Base-by-base conservation (phyloP, 1,140 invertebrate genomes). In the Cyclargus thomasi region DNA sequence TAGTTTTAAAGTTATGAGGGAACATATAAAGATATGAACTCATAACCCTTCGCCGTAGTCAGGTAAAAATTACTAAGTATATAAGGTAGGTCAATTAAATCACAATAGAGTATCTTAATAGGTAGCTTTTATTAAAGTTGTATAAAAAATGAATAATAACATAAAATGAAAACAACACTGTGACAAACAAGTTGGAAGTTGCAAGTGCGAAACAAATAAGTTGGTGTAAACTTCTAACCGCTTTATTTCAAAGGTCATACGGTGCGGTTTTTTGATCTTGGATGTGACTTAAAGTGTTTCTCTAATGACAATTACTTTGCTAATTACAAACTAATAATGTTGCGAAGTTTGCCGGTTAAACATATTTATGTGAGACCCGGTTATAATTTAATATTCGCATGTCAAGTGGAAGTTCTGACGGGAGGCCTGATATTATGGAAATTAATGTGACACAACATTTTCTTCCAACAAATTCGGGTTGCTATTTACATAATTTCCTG, bases 331-430 rank as follows among this genome's bases (percentile, higher is more conserved):
- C 23, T 63, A 63, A 36, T 63, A 35, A 63, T 63, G 17, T 36
- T 7, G 14, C 17, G 16, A 63, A n/a, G 14, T 63, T 63, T 62
- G 20, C 59, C 20, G 59, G 20, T 23, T 62, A 14, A 63, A 63
- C 22, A 63, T 22, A 14, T 22, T 29, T 29, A 63, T n/a, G 62
- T 14, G 22, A 23, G 22, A 63, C 11, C 23, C 62, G 29, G 22
- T 63, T 63, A 63, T 63, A 63, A 63, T 63, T 63, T 63, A 63
- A 63, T 63, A 29, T 63, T 63, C 62, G 22, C 62, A 29, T 63
- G 62, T 63, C 23, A 63, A 63, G 62, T 63, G 62, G 29, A 29
- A 63, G 22, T 63, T 63, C 0, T 63, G 62, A 63, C 62, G 62
- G 22, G 62, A 63, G 62, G 23, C 62, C 62, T 63, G 23, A 63